Percentiles rank a stretch among this genome's conserved stretches.
These are phyloP conservation scores for Alviniconcha marisindica DNA, from an alignment of 1,140 invertebrate species.

Conservation along the genomic window DNA sequence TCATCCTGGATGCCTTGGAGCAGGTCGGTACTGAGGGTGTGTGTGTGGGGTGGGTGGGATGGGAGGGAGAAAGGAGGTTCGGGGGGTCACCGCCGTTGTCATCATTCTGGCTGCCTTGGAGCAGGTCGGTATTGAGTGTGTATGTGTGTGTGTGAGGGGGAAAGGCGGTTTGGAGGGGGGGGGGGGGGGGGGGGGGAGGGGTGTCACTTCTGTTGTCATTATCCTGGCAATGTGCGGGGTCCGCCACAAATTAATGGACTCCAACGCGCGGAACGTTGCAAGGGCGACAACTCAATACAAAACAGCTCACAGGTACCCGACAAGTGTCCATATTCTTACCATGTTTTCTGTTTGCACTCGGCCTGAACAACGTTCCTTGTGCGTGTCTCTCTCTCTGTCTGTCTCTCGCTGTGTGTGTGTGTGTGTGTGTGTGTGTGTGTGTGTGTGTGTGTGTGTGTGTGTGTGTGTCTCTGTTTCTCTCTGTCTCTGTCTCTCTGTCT, in stretches of 20 bases:
- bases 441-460: too few relatives aligned
- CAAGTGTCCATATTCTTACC: too few relatives aligned
- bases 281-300: too few relatives aligned
- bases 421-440: too few relatives aligned
- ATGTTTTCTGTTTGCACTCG: too few relatives aligned
- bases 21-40: not conserved
- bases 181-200: not conserved
- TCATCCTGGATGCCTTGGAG: conserved; percentile 71
- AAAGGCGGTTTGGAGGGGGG: not conserved
- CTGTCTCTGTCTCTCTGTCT: not conserved
- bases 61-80: not conserved
- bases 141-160: not conserved
- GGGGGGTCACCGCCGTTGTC: conserved; percentile 53
- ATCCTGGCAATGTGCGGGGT: too few relatives aligned
- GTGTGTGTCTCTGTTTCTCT: not conserved
- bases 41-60: not conserved
- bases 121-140: not conserved
- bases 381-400: too few relatives aligned
- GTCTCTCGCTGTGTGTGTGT: too few relatives aligned
- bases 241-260: too few relatives aligned
- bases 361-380: too few relatives aligned
- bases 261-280: too few relatives aligned
- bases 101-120: conserved; percentile 71
- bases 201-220: conserved; percentile 62
- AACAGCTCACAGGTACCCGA: too few relatives aligned